phyloP scores from a whole-genome alignment of 2,113 vertebrate genomes.

The Ranitomeya imitator region DNA sequence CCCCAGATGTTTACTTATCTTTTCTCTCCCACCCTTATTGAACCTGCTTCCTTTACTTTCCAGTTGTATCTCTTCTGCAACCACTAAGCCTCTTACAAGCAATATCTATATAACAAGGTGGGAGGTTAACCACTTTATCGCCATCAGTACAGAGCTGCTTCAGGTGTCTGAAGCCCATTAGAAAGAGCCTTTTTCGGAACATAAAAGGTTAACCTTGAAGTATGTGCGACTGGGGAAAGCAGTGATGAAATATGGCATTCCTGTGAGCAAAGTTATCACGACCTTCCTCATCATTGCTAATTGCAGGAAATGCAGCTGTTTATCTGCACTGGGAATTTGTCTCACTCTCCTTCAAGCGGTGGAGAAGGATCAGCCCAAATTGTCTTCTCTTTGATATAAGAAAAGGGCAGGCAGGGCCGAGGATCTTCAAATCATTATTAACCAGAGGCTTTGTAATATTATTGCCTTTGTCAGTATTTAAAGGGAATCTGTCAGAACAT shows the following conservation, averaged over 20 bases:
- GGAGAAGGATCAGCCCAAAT: constrained; percentile 32
- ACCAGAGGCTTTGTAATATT: background rate
- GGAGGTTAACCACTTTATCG: constrained; percentile 37
- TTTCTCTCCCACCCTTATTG: background rate
- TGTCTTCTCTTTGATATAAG: constrained; percentile 46
- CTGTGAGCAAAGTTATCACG: constrained; percentile 56
- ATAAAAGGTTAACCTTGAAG: constrained; percentile 48
- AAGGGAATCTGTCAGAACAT: background rate
- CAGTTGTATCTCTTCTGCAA: background rate
- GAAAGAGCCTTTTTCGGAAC: background rate
- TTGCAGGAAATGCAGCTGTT: constrained; percentile 59
- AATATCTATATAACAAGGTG: constrained; percentile 17
- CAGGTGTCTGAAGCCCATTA: constrained; percentile 3
- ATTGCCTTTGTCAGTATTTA: background rate
- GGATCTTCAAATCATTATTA: constrained; percentile 11
- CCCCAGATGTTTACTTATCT: background rate
- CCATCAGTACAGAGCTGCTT: background rate
- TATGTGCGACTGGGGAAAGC: constrained; percentile 43
- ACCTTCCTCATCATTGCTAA: constrained; percentile 55
- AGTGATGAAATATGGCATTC: constrained; percentile 57
- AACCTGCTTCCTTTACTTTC: background rate
- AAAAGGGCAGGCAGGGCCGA: constrained; percentile 9
- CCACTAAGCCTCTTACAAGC: background rate
- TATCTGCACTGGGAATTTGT: constrained; percentile 55
- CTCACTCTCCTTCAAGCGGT: constrained; percentile 4